Conservation (phyloP, 2,797 vertebrate genomes). For the Otolemur crassicaudatus region DNA sequence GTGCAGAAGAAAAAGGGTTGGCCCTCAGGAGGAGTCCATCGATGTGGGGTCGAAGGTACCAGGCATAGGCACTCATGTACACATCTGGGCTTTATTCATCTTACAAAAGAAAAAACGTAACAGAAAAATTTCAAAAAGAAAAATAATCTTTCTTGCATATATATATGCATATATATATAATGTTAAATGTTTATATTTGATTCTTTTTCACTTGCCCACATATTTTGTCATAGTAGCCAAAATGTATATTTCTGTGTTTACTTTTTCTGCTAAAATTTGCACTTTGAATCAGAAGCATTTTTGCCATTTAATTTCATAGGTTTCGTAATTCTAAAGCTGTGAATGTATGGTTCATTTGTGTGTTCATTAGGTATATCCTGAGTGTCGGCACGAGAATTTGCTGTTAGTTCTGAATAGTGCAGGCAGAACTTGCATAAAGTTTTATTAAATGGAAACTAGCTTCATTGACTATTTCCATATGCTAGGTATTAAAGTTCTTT, state of each 20-base stretch:
- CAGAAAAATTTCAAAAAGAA: neutral
- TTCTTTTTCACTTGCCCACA: neutral
- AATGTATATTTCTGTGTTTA: neutral
- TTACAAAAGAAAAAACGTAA: neutral
- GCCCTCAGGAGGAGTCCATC: neutral
- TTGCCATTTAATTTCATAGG: neutral
- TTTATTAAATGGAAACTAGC: slow-evolving; percentile 39
- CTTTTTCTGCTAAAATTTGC: neutral
- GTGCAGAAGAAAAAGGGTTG: neutral
- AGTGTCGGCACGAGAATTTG: neutral
- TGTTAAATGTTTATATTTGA: neutral
- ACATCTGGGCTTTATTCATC: neutral
- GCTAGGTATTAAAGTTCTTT: slow-evolving; percentile 58
- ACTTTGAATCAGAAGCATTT: neutral
- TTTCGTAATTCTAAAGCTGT: neutral
- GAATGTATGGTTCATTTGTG: neutral
- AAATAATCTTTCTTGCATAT: neutral
- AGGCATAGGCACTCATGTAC: no score
- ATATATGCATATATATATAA: no score
- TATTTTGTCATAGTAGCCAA: neutral
- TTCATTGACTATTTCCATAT: slow-evolving; percentile 39
- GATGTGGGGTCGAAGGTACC: no score
- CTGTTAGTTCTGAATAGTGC: neutral
- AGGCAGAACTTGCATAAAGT: neutral
- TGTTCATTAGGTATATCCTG: neutral